Base-by-base conservation (phyloP, 1,140 invertebrate genomes). In the Chrysopa pallens region DNA sequence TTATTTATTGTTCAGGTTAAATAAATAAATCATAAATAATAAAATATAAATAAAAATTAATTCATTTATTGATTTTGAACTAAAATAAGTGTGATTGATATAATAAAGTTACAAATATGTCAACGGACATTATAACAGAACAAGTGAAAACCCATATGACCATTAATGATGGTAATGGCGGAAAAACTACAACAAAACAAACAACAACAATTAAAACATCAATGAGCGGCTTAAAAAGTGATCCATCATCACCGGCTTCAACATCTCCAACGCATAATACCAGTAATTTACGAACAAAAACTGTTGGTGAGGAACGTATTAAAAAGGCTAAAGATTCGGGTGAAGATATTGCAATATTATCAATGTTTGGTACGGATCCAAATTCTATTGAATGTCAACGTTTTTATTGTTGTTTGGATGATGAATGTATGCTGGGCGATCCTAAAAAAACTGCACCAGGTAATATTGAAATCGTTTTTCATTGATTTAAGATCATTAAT, bases 291-390 rank as follows among this genome's bases (percentile, higher is more conserved):
- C 75, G 73, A 43, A 78, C 75, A 29, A 82, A 81, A 61, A 84
- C 74, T 13, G 74, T 80, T 36, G 80, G 80, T 8, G 76, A 79
- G 46, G 80, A 84, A 8, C 66, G 79, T 53, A 83, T 84, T 50
- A 67, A 70, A 50, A 69, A 72, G 55, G 82, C 82, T 11, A 72
- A 77, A 56, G 81, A 84, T 48, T 78, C 76, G 52, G 80, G 85
- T 57, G 84, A 88, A 60, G 84, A 88, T 66, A 72, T 87, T 35
- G 84, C 84, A 36, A 76, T 88, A 52, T 66, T 88, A 46, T 83
- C 80, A 42, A 85, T 85, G 73, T 79, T 88, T 47, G 76, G 74
- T 48, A 67, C 70, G 29, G 67, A 73, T 4, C 64, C 77, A 54
- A 23, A 23, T 23, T 23, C 17, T 3, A 23, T 23, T 23, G 78